Conservation (phyloP, 92 coral and sea anemone genomes). For the Pocillopora meandrina region DNA sequence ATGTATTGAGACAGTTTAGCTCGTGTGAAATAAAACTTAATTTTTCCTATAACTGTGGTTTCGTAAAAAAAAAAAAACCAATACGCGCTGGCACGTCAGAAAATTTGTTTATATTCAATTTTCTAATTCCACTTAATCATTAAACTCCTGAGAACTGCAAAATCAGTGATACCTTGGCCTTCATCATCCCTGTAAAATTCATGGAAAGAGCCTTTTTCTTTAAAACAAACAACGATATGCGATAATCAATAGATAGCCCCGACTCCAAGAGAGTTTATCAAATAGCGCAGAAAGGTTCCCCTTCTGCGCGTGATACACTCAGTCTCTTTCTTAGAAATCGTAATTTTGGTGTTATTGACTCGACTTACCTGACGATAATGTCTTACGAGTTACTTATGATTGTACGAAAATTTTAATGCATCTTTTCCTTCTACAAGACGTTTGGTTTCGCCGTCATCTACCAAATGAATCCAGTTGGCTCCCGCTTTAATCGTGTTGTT, state of each 20-base stretch:
- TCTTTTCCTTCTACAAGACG: slow-evolving; percentile 30
- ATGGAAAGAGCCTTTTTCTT: neutral
- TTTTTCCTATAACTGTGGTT: too few species aligned
- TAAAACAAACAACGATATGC: neutral
- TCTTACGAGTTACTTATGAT: slow-evolving; percentile 41
- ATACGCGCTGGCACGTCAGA: slow-evolving; percentile 4
- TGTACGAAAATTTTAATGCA: slow-evolving; percentile 14
- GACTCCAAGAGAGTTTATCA: too few species aligned
- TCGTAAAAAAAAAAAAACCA: neutral
- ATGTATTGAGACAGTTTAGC: too few species aligned
- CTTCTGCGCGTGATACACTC: too few species aligned
- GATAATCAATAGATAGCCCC: neutral
- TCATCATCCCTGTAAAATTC: neutral
- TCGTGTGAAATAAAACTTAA: too few species aligned
- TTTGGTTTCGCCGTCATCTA: slow-evolving; percentile 40
- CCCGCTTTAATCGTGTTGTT: slow-evolving; percentile 62
- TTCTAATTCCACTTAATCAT: neutral
- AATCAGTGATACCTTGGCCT: slow-evolving; percentile 8
- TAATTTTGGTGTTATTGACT: neutral
- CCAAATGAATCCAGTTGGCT: slow-evolving; percentile 81
- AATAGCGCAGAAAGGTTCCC: too few species aligned
- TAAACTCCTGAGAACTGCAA: neutral
- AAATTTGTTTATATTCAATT: neutral
- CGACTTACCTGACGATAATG: slow-evolving; percentile 30
- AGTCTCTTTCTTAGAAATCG: too few species aligned